Evolutionary conservation across 2,113 vertebrate genomes (phyloP).

Genomic region (Leucopternis melanops): DNA sequence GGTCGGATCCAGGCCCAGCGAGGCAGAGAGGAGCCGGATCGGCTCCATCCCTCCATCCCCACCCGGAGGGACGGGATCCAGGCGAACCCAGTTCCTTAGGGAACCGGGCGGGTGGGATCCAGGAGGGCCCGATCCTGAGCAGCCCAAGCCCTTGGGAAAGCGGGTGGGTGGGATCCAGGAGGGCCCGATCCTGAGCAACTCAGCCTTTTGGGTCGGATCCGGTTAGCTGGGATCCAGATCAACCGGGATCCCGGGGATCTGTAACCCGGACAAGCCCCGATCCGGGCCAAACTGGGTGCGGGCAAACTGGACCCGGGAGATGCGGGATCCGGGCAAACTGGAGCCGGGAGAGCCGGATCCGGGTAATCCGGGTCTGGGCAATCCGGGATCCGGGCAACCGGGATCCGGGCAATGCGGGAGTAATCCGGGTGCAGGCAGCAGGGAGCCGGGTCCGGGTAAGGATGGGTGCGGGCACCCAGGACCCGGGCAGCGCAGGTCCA

Average conservation of each 20-base stretch:
- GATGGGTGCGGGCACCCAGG: not conserved
- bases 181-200: not conserved
- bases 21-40: not conserved
- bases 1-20: not conserved
- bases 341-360: not conserved
- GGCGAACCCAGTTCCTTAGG: not conserved
- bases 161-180: not conserved
- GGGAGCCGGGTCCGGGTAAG: not conserved
- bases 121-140: not conserved
- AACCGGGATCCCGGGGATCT: not conserved
- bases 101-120: not conserved
- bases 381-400: not conserved
- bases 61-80: not conserved
- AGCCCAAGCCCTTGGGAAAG: not conserved
- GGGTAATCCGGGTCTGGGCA: not conserved
- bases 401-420: not conserved
- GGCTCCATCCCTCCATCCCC: not conserved
- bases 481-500: not conserved
- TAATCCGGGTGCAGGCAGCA: not conserved
- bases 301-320: slow-evolving; percentile 35
- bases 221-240: not conserved
- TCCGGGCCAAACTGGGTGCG: not conserved
- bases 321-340: not conserved
- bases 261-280: not conserved
- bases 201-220: not conserved